Evolutionary conservation across 30 jellyfish, hydroid and myxozoan species (phyloP).

Genomic region (Aurelia sp.): DNA sequence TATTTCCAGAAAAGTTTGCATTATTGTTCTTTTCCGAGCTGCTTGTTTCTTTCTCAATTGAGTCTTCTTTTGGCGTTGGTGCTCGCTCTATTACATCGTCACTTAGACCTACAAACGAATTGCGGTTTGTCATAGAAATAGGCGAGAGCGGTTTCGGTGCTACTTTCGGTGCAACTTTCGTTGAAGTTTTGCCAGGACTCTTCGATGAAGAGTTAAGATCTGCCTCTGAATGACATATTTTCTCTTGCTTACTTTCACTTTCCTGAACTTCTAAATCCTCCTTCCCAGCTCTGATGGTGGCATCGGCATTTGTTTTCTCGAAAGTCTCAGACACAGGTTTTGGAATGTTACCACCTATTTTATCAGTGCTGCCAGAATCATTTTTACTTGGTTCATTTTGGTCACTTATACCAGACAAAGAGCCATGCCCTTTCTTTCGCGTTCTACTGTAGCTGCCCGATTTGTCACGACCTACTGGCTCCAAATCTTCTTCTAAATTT

Average conservation of each 20-base stretch:
- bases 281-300: no score
- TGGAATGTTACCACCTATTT: no score
- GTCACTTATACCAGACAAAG: neutral
- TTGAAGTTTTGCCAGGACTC: neutral
- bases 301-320: no score
- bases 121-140: neutral
- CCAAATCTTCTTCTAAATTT: neutral
- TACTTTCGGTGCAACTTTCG: conserved; percentile 38
- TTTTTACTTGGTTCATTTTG: neutral
- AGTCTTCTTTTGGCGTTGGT: neutral
- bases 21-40: no score
- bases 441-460: neutral
- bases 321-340: no score
- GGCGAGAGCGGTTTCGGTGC: conserved; percentile 64
- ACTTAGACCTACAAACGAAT: neutral
- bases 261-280: neutral
- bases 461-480: neutral
- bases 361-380: no score
- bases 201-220: no score
- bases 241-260: neutral
- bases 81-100: neutral
- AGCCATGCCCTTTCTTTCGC: neutral
- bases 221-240: neutral
- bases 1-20: conserved; percentile 17
- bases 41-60: no score